Percentiles rank a stretch among this genome's conserved stretches.
These are phyloP conservation scores for Orussus abietinus DNA, from an alignment of 1,140 invertebrate species.

Conservation along the genomic window DNA sequence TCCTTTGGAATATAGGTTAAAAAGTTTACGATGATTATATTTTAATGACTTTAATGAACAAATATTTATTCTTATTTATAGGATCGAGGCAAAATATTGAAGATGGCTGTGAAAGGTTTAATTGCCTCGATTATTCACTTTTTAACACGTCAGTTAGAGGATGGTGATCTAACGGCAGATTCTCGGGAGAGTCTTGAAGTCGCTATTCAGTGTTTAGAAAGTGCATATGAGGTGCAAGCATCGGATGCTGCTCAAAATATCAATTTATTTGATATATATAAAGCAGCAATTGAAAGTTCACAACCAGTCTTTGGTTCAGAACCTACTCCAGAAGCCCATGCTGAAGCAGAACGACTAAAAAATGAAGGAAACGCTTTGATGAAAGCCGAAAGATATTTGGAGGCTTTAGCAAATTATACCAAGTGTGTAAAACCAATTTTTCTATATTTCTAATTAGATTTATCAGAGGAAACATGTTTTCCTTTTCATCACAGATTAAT, in stretches of 20 bases:
- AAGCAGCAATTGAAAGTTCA: constrained; percentile 44
- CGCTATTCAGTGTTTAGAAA: constrained; percentile 80
- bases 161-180: constrained; percentile 55
- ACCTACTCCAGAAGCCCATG: constrained; percentile 56
- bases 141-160: constrained; percentile 45
- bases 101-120: constrained; percentile 42
- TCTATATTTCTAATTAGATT: neutral
- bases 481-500: constrained; percentile 3
- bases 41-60: no score
- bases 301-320: constrained; percentile 20
- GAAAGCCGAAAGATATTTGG: constrained; percentile 73
- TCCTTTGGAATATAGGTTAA: no score
- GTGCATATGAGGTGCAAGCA: constrained; percentile 65
- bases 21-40: no score
- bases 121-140: constrained; percentile 48
- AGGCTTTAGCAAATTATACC: constrained; percentile 79
- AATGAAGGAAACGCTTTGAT: constrained; percentile 84
- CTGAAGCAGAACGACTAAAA: constrained; percentile 72
- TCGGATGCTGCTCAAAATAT: constrained; percentile 50
- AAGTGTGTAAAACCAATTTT: constrained; percentile 52
- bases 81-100: no score
- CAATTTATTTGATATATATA: constrained; percentile 50
- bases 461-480: constrained; percentile 2
- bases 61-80: no score
- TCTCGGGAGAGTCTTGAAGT: constrained; percentile 79